phyloP scores from a whole-genome alignment of 2,888 invertebrate genomes.

The Apodemia hepburni region DNA sequence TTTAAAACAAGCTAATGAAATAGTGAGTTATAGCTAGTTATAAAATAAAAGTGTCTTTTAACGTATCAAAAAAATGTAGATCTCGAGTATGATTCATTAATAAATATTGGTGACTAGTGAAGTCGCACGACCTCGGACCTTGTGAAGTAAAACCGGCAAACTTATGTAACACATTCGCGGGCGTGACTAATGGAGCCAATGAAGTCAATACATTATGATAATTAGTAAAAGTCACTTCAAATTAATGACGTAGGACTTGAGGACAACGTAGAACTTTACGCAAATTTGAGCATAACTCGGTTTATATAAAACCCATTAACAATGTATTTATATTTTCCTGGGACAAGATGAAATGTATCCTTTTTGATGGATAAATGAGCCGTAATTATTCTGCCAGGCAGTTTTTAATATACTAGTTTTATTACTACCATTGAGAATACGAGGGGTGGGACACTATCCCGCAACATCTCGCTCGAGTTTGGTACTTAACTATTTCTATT shows the following conservation, averaged over 20 bases:
- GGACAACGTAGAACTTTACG: neutral
- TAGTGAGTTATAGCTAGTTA: too few relatives aligned
- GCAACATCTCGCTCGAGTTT: too few relatives aligned
- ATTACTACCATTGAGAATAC: too few relatives aligned
- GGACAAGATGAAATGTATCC: neutral
- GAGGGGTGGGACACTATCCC: too few relatives aligned
- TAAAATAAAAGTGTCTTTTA: too few relatives aligned
- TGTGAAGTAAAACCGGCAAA: conserved; percentile 32
- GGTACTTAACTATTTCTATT: too few relatives aligned
- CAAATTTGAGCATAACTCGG: neutral
- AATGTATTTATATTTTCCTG: neutral
- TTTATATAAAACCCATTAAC: neutral
- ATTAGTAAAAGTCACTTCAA: conserved; percentile 12
- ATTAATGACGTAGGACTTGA: conserved; percentile 12
- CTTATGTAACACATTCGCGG: conserved; percentile 40
- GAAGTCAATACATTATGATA: conserved; percentile 9
- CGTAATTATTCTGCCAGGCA: too few relatives aligned
- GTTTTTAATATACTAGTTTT: too few relatives aligned
- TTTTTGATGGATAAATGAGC: too few relatives aligned
- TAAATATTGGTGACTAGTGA: conserved; percentile 37
- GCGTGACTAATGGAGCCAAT: conserved; percentile 6
- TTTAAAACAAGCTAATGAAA: too few relatives aligned
- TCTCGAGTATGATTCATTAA: conserved; percentile 46
- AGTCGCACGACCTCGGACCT: conserved; percentile 41
- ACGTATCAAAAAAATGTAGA: conserved; percentile 8